phyloP scores from a whole-genome alignment of 2,113 vertebrate genomes.

The Paramormyrops kingsleyae region DNA sequence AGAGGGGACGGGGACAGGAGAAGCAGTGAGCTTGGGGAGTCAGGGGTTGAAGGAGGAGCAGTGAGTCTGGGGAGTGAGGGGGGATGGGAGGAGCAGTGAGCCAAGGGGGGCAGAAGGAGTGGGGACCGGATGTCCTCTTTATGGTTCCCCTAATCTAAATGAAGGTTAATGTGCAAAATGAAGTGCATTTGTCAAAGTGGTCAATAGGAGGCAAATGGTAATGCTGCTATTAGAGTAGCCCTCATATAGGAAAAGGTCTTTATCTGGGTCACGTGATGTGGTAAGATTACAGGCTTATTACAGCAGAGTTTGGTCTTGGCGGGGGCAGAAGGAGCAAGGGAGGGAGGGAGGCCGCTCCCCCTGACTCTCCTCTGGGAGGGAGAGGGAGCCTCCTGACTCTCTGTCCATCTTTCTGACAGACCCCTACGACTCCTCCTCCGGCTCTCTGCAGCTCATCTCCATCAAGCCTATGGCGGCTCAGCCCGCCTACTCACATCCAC shows the following conservation, averaged over 20 bases:
- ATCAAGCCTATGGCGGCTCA: slow-evolving; percentile 78
- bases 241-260: not conserved
- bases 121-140: not conserved
- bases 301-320: not conserved
- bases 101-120: not conserved
- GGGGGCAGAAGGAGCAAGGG: not conserved
- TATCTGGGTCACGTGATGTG: not conserved
- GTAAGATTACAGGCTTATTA: not conserved
- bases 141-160: not conserved
- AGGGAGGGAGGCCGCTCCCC: slow-evolving; percentile 43
- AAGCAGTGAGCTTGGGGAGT: too few species aligned
- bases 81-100: not conserved
- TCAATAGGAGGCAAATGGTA: not conserved
- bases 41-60: not conserved
- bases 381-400: slow-evolving; percentile 54
- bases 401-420: slow-evolving; percentile 63
- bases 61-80: not conserved
- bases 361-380: slow-evolving; percentile 14
- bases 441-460: slow-evolving; percentile 89
- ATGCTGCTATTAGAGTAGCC: not conserved
- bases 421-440: slow-evolving; percentile 87
- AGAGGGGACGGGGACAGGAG: too few species aligned
- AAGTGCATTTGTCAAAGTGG: not conserved
- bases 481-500: slow-evolving; percentile 65
- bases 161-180: not conserved